phyloP scores from a whole-genome alignment of 53 echinoderm and acorn worm genomes.

The Luidia sarsii region DNA sequence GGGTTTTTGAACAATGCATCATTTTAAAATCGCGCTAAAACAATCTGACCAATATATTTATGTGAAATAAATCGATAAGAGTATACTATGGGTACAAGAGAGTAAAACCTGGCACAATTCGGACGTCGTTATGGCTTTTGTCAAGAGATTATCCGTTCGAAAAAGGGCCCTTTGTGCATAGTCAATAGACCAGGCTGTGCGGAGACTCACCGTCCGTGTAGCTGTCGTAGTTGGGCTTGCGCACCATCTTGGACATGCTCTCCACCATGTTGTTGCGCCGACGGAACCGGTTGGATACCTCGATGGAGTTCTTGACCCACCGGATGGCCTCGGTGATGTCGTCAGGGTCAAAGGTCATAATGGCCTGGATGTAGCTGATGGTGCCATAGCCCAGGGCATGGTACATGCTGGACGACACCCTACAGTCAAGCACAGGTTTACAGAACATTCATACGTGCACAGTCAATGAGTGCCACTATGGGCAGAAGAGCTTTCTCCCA shows the following conservation, averaged over 20 bases:
- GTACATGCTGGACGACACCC: slow-evolving; percentile 93
- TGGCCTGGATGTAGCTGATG: slow-evolving; percentile 94
- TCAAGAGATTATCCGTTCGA: no score
- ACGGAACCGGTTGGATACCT: slow-evolving; percentile 81
- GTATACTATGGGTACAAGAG: no score
- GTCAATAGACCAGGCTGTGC: no score
- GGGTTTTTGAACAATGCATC: no score
- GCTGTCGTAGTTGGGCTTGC: slow-evolving; percentile 84
- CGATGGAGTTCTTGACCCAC: slow-evolving; percentile 92
- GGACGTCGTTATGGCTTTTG: no score
- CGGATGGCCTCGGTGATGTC: slow-evolving; percentile 90
- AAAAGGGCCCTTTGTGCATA: no score
- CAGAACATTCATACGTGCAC: background rate
- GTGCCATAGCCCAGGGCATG: slow-evolving; percentile 95
- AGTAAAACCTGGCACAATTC: no score
- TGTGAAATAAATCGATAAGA: no score
- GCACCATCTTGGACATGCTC: slow-evolving; percentile 82
- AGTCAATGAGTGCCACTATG: no score
- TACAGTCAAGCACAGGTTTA: slow-evolving; percentile 34
- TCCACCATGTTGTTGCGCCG: slow-evolving; percentile 70
- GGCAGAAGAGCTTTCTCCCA: background rate
- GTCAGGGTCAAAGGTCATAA: slow-evolving; percentile 99
- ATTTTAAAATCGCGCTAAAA: no score
- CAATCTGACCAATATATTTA: no score
- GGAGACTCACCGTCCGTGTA: slow-evolving; percentile 89